Evolutionary conservation across 1,140 invertebrate genomes (phyloP), one percentile per base, ranked within the genome.

Genomic region (Heliconius congener): DNA sequence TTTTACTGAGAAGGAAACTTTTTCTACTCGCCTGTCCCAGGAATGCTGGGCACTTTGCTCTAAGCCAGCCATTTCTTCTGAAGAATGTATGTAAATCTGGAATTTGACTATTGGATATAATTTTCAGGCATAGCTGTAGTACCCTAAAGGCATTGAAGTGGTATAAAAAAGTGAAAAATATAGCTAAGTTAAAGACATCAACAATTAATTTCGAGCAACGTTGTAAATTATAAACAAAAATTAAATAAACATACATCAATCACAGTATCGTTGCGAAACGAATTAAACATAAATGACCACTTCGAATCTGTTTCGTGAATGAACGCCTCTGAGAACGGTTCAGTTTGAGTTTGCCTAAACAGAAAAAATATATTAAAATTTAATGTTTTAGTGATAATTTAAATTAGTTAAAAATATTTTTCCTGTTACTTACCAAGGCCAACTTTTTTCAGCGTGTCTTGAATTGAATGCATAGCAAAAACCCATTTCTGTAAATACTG

Each of bases 391-490:
- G 6, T 57, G 8, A 57, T 23, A 11, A 23, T 55, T 18, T 55
- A 9, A n/a, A 30, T 46, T 46, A 46, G 3, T 4, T 27, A 13
- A 66, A 16, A 66, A 72, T 70, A 52, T 34, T 76, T 39, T 42
- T 66, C 11, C 46, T 23, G 37, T 19, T 5, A 52, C 73, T 92
- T 91, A 95, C 95, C 95, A 95, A 66, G 95, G 95, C 92, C 95
- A 94, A 16, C 86, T 84, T 77, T 88, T 95, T 81, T 95, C 95
- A 50, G 94, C 89, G 71, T 95, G 96, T 77, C 94, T 88, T 3
- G 96, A 96, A 88, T 97, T 97, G 86, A 97, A 97, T 37, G 95
- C 95, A 80, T 96, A 97, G 85, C 97, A 97, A 85, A 96, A 96
- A 11, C 97, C 97, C 87, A 95, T 95, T 89, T 97, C 97, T 8